phyloP scores from a whole-genome alignment of 2,888 invertebrate genomes.

The Cheilosia pagana region DNA sequence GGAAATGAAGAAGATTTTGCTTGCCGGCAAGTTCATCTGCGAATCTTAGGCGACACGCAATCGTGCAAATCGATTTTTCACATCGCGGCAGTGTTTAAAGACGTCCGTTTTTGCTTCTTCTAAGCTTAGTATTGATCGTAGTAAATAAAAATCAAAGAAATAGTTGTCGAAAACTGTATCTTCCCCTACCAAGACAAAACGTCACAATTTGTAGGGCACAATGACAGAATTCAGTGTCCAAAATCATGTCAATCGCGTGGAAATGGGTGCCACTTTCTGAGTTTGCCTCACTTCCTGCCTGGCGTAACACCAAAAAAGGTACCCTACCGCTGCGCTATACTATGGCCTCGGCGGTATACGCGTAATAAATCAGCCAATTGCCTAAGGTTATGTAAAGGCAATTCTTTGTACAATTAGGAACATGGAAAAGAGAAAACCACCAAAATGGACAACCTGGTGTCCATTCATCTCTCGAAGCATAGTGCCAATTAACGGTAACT shows the following conservation, averaged over 20 bases:
- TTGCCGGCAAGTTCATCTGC: no score
- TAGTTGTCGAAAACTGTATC: no score
- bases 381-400: slow-evolving; percentile 34
- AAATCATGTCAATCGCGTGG: not conserved
- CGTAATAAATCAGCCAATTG: slow-evolving; percentile 38
- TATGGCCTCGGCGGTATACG: not conserved
- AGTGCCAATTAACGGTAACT: slow-evolving; percentile 51
- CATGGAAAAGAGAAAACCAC: slow-evolving; percentile 48
- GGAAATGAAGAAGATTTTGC: no score
- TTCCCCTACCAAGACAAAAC: no score
- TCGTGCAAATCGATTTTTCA: no score
- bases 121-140: no score
- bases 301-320: not conserved
- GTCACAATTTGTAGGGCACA: no score
- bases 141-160: no score
- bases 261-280: not conserved
- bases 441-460: slow-evolving; percentile 5
- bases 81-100: no score
- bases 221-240: no score
- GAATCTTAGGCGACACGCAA: no score
- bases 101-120: no score
- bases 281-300: not conserved
- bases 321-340: not conserved
- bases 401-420: slow-evolving; percentile 27
- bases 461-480: slow-evolving; percentile 38